Conservation (phyloP, 1,140 invertebrate species). For the Sarcophaga peregrina region DNA sequence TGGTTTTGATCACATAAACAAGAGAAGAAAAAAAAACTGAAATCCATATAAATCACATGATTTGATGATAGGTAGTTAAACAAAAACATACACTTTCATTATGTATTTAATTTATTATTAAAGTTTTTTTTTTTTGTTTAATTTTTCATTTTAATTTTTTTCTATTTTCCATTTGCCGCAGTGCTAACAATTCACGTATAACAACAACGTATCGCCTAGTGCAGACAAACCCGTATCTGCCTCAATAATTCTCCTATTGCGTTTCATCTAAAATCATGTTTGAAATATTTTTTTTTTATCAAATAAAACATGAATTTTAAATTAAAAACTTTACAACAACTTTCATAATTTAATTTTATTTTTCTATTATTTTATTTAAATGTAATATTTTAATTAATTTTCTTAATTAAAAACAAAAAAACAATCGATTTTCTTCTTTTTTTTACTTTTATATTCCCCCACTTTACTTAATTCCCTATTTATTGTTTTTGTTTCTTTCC, state of each 20-base stretch:
- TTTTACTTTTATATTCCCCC: neutral
- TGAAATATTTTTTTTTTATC: too few relatives aligned
- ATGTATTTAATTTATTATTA: neutral
- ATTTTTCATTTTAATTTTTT: conserved; percentile 1
- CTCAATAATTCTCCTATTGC: conserved; percentile 32
- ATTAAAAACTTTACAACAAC: neutral
- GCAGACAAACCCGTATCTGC: conserved; percentile 37
- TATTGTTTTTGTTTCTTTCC: neutral
- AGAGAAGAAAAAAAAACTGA: conserved; percentile 14
- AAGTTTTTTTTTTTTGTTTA: neutral
- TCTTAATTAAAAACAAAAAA: neutral
- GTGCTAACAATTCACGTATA: too few relatives aligned
- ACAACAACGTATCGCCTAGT: neutral
- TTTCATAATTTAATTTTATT: neutral
- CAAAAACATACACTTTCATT: conserved; percentile 10
- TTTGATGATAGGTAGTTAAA: conserved; percentile 12
- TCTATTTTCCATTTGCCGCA: neutral
- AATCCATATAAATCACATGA: conserved; percentile 32
- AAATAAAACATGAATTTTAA: too few relatives aligned
- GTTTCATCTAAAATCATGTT: neutral
- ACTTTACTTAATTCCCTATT: neutral
- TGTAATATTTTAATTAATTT: neutral
- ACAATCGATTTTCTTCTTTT: neutral
- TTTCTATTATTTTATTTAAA: neutral
- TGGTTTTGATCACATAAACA: neutral